These are phyloP conservation scores for Athalia rosae DNA, from an alignment of 2,888 invertebrate species.

Conservation along the genomic window DNA sequence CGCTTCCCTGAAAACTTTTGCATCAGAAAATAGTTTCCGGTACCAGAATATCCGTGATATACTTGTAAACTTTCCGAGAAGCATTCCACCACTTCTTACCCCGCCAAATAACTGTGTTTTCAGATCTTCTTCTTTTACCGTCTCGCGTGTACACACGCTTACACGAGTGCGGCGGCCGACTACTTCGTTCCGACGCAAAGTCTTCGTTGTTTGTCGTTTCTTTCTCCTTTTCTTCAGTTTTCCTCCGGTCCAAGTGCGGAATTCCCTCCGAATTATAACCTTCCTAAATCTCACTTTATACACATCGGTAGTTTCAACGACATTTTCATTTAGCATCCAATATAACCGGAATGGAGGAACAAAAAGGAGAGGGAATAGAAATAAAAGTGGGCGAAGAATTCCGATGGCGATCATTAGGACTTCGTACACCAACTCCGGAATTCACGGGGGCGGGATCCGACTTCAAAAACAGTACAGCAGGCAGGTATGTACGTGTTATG, in stretches of 20 bases:
- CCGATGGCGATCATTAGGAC: neutral
- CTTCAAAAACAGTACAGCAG: too few relatives aligned
- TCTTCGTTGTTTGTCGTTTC: too few relatives aligned
- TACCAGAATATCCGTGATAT: constrained; percentile 62
- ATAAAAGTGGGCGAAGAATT: neutral
- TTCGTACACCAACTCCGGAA: neutral
- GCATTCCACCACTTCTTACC: constrained; percentile 21
- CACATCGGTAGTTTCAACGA: neutral
- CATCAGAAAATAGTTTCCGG: constrained; percentile 64
- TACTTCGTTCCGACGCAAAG: too few relatives aligned
- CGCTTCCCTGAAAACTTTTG: constrained; percentile 60
- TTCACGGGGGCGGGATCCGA: neutral
- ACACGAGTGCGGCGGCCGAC: too few relatives aligned
- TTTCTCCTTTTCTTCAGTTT: neutral
- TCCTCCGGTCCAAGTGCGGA: neutral
- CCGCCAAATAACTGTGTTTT: neutral
- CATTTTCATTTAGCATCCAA: neutral
- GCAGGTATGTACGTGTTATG: too few relatives aligned
- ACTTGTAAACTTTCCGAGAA: constrained; percentile 59
- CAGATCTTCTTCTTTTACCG: neutral
- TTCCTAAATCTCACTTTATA: constrained; percentile 4
- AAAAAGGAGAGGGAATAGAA: too few relatives aligned
- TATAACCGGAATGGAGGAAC: neutral
- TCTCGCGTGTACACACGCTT: neutral
- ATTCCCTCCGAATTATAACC: constrained; percentile 4